Evolutionary conservation across 2,888 invertebrate species (phyloP).

Genomic region (Drosophila cognata): DNA sequence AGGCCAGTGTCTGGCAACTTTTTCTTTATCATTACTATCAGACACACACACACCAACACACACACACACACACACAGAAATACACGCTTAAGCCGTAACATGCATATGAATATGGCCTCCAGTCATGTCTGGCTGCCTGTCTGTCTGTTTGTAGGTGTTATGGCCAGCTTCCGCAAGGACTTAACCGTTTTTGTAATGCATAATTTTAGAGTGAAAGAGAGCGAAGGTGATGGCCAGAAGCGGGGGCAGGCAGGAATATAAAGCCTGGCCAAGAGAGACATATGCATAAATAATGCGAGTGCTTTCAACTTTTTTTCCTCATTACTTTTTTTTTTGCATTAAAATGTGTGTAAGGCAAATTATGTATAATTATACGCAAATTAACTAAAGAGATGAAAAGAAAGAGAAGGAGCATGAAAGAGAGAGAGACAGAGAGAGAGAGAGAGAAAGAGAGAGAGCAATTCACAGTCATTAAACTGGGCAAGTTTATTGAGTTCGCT

Average conservation of each 20-base stretch:
- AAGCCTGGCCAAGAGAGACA: constrained; percentile 22
- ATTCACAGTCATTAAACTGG: constrained; percentile 47
- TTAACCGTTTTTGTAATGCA: constrained; percentile 81
- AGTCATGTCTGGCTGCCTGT: constrained; percentile 53
- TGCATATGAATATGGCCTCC: constrained; percentile 74
- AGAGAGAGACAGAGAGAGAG: neutral
- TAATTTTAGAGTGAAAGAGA: constrained; percentile 62
- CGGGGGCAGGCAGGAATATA: neutral
- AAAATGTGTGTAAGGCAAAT: constrained; percentile 64
- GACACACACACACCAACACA: constrained; percentile 22
- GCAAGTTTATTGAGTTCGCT: constrained; percentile 73
- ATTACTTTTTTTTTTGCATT: constrained; percentile 21
- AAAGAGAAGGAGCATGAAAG: constrained; percentile 1
- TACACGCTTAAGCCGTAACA: constrained; percentile 52
- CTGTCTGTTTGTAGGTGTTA: constrained; percentile 70
- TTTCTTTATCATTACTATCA: constrained; percentile 77
- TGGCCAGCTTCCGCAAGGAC: constrained; percentile 80
- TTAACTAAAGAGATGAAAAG: constrained; percentile 54
- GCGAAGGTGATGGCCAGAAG: constrained; percentile 1
- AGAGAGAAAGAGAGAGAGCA: constrained; percentile 2
- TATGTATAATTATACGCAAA: constrained; percentile 73
- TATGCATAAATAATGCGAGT: constrained; percentile 74
- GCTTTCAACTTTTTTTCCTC: constrained; percentile 40
- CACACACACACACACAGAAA: neutral
- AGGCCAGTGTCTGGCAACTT: constrained; percentile 68